Conservation (phyloP, 2,113 vertebrate species). For the Megaleporinus macrocephalus region DNA sequence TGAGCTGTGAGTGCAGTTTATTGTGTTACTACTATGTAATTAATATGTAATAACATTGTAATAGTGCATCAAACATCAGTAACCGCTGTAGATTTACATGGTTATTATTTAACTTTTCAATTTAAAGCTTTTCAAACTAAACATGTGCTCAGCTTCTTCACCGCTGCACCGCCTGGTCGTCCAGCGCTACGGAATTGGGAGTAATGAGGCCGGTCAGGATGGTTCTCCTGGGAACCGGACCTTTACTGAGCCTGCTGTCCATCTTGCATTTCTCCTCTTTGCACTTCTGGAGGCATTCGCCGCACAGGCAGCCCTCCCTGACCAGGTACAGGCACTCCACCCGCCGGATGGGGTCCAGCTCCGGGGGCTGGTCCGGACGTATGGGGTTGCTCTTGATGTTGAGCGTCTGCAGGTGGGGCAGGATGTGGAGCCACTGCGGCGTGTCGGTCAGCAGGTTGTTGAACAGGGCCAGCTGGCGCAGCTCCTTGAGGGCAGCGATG, state of each 20-base stretch:
- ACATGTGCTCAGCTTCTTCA: no score
- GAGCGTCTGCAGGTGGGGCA: slow-evolving; percentile 85
- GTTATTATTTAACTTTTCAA: no score
- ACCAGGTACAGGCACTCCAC: slow-evolving; percentile 78
- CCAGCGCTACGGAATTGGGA: slow-evolving; percentile 77
- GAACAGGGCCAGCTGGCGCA: slow-evolving; percentile 83
- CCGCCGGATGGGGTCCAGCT: slow-evolving; percentile 57
- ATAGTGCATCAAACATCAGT: no score
- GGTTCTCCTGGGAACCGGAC: slow-evolving; percentile 34
- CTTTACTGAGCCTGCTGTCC: slow-evolving; percentile 54
- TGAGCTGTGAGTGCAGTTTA: no score
- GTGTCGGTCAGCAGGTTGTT: slow-evolving; percentile 82
- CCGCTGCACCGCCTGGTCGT: slow-evolving; percentile 75
- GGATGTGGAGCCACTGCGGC: slow-evolving; percentile 76
- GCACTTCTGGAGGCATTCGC: slow-evolving; percentile 75
- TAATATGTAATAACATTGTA: no score
- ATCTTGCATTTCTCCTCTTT: slow-evolving; percentile 72
- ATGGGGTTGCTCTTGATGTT: slow-evolving; percentile 87
- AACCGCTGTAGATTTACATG: no score
- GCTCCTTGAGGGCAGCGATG: slow-evolving; percentile 79
- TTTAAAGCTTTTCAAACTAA: not conserved
- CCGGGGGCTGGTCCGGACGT: slow-evolving; percentile 18
- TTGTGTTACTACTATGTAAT: no score
- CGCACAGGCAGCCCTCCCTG: slow-evolving; percentile 80
- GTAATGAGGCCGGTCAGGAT: slow-evolving; percentile 69